Evolutionary conservation across 2,797 vertebrate species (phyloP).

Genomic region (Oryzias sinensis): DNA sequence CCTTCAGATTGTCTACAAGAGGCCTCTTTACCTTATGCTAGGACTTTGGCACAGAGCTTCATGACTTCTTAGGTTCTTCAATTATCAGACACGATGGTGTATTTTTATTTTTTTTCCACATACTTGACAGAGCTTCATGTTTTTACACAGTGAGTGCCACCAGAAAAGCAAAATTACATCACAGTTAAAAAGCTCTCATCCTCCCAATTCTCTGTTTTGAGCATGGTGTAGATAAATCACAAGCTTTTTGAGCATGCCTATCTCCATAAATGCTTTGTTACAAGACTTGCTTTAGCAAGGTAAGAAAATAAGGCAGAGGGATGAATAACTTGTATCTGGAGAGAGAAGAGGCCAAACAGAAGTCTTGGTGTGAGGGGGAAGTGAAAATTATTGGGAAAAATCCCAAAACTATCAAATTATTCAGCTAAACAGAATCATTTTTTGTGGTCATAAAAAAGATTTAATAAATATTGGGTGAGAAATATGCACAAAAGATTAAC

Average conservation of each 20-base stretch:
- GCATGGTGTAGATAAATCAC: slow-evolving; percentile 58
- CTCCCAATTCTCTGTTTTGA: slow-evolving; percentile 59
- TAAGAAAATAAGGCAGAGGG: slow-evolving; percentile 47
- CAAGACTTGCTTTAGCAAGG: slow-evolving; percentile 42
- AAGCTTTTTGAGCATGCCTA: slow-evolving; percentile 61
- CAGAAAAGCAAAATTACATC: slow-evolving; percentile 51
- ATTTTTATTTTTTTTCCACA: no score
- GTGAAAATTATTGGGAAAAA: slow-evolving; percentile 42
- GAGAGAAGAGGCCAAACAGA: slow-evolving; percentile 18
- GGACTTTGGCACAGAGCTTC: slow-evolving; percentile 18
- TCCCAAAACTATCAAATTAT: slow-evolving; percentile 31
- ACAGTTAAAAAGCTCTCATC: slow-evolving; percentile 50
- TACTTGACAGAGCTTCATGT: slow-evolving; percentile 5
- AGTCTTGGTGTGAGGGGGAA: slow-evolving; percentile 42
- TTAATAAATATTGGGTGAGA: slow-evolving; percentile 3
- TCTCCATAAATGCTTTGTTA: slow-evolving; percentile 59
- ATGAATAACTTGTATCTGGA: slow-evolving; percentile 3
- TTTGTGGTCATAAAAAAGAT: slow-evolving; percentile 3
- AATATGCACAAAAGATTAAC: slow-evolving; percentile 2
- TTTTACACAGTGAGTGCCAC: slow-evolving; percentile 33
- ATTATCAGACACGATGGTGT: no score
- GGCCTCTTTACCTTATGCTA: slow-evolving; percentile 47
- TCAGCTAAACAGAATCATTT: slow-evolving; percentile 19
- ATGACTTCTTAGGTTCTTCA: no score
- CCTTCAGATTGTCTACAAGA: slow-evolving; percentile 52